Base-by-base conservation (phyloP, 2,113 vertebrate species). In the Eleginops maclovinus region DNA sequence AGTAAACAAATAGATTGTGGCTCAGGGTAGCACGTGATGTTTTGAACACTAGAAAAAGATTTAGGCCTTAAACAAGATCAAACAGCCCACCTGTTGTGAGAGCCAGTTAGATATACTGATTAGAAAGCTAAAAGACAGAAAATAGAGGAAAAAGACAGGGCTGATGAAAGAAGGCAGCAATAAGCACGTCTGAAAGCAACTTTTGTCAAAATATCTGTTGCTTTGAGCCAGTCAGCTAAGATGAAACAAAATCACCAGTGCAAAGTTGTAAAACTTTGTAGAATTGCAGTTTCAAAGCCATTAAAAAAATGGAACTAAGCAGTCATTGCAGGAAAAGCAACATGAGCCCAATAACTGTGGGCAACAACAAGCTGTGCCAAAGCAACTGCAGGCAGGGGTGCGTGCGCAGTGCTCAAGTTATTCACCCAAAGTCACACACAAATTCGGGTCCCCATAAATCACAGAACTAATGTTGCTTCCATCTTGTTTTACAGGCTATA, bases 221-320 rank as follows among this genome's bases (percentile, higher is more conserved):
- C 47, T 71, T 79, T n/a, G n/a, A n/a, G 74, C 74, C 78, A 51
- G 44, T 72, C 59, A 67, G 19, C 15, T 3, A 4, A 54, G 63
- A 70, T 81, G 50, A 88, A 83, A 88, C 59, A 77, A 24, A 75
- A 77, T 40, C 82, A 87, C 17, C 61, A 75, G 66, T 65, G 62
- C 43, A 47, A 58, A 62, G 74, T 76, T 63, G 50, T 79, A 84
- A 74, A 83, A 60, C 31, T 54, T n/a, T 80, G 69, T 82, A 72
- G 64, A 80, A 73, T 66, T 83, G 56, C 51, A 9, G 60, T 53
- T 69, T 64, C 40, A 50, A 55, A 82, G 53, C 58, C 56, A 75
- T 71, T 62, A 81, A 73, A 83, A 85, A 16, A 15, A 17, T 0
- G 1, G n/a, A 73, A 28, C 16, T 58, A 50, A 75, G 50, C 69